Evolutionary conservation across 1,140 invertebrate genomes (phyloP), one percentile per base, ranked within the genome.

Genomic region (Saccostrea echinata): DNA sequence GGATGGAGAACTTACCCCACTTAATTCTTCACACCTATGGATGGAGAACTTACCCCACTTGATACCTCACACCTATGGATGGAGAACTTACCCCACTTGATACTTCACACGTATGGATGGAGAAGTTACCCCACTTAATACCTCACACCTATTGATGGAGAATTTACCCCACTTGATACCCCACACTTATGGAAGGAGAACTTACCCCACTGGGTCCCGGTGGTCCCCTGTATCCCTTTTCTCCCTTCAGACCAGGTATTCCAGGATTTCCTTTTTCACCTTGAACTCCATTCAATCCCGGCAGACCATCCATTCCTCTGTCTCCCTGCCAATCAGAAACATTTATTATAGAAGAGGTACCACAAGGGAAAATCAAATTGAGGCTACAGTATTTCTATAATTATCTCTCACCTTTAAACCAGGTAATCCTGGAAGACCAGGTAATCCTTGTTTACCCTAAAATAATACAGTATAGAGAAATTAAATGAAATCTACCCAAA

Each of bases 401-500:
- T 21, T 61, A n/a, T 1, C 55, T 57, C 89, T 86, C 86, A 94
- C 93, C 91, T 94, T 94, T 27, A 91, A 88, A 55, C 94, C 94
- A 71, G 93, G 91, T 21, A 93, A 90, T 35, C 95, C 95, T 85
- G 94, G 93, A 4, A 93, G 89, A 24, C 95, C 95, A 33, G 94
- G 96, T 80, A 96, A 95, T 82, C 98, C 95, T 93, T 94, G 92
- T 88, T 93, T 93, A 52, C 92, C 94, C 94, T 92, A 84, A 81
- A 91, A 90, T 24, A 76, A 81, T 27, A 86, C 21, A 64, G 12
- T 30, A 16, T 27, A 21, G 55, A 61, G n/a, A 61, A 61, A 18
- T 61, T 57, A 8, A 57, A 18, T 8, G 55, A 57, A 57, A 57
- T 18, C 3, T 11, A 3, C 55, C 1, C 55, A 21, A 61, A 61